Evolutionary conservation across 2,888 invertebrate genomes (phyloP).

Genomic region (Rhodophaea formosa): DNA sequence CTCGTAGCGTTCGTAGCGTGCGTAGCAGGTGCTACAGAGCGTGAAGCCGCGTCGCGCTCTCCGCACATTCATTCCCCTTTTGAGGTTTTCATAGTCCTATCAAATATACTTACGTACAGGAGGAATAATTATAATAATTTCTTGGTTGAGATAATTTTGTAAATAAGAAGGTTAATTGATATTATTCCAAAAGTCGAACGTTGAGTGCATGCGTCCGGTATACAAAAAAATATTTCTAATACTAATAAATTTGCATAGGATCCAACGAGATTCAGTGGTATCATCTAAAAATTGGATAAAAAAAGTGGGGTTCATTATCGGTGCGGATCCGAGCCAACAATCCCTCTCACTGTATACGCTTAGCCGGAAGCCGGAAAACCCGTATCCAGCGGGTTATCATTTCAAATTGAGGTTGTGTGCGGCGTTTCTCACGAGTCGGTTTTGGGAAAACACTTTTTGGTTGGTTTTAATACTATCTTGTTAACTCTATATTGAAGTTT

Average conservation of each 20-base stretch:
- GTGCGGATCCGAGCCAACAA: constrained; percentile 35
- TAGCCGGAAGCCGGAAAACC: constrained; percentile 43
- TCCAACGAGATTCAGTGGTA: too few species aligned
- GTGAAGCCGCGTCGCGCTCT: constrained; percentile 31
- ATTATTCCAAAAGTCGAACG: too few species aligned
- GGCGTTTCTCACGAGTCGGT: constrained; percentile 17
- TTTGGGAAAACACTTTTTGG: not conserved
- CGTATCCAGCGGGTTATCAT: constrained; percentile 40
- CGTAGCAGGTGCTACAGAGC: constrained; percentile 44
- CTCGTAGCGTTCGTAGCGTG: constrained; percentile 35
- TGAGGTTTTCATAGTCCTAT: too few species aligned
- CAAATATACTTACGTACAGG: too few species aligned
- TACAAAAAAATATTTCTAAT: too few species aligned
- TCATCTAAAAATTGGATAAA: not conserved
- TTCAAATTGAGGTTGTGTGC: constrained; percentile 37
- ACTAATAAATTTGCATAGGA: too few species aligned
- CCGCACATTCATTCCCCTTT: not conserved
- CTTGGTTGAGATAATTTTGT: too few species aligned
- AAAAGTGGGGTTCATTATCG: constrained; percentile 38
- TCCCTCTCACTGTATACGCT: constrained; percentile 34
- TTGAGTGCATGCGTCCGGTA: too few species aligned
- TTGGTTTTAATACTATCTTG: not conserved
- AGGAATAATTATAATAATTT: too few species aligned
- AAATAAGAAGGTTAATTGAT: too few species aligned
- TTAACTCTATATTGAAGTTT: not conserved